Percentiles rank a stretch among this genome's conserved stretches.
Evolutionary conservation across 2,797 vertebrate species (phyloP).

Genomic region (Typhlichthys eigenmanni): DNA sequence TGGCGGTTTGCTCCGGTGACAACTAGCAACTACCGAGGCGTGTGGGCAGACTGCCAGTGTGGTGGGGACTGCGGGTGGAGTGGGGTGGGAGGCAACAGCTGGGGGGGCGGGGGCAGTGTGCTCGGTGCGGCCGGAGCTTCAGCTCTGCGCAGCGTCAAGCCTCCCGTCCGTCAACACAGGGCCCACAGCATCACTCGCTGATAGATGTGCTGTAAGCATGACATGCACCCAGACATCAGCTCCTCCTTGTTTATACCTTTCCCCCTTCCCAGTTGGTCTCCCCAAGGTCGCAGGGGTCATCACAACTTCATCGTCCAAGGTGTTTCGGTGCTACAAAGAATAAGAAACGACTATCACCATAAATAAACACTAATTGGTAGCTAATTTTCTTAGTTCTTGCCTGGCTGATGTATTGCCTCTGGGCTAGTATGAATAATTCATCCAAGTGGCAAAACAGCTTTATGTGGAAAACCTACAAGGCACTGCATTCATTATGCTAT

Average conservation of each 20-base stretch:
- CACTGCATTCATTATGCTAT: constrained; percentile 86
- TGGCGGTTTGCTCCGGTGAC: constrained; percentile 70
- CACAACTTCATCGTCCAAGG: constrained; percentile 48
- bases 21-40: constrained; percentile 70
- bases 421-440: constrained; percentile 93
- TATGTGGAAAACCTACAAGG: constrained; percentile 85
- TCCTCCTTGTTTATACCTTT: background rate
- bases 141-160: constrained; percentile 21
- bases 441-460: constrained; percentile 84
- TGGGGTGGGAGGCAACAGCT: constrained; percentile 33
- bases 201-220: constrained; percentile 59
- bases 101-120: background rate
- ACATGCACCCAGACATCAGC: constrained; percentile 49
- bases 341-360: constrained; percentile 77
- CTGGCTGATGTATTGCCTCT: constrained; percentile 91
- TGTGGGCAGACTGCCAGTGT: constrained; percentile 67
- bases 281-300: constrained; percentile 61
- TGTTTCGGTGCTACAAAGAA: constrained; percentile 45
- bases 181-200: constrained; percentile 63
- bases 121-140: constrained; percentile 42
- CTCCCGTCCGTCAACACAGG: constrained; percentile 67
- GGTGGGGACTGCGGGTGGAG: constrained; percentile 25
- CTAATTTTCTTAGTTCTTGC: constrained; percentile 93
- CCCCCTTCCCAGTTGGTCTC: constrained; percentile 21
- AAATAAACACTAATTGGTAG: constrained; percentile 95